Percentiles rank a stretch among this genome's conserved stretches.
Evolutionary conservation across 2,113 vertebrate species (phyloP).

Genomic region (Ptyas mucosa): DNA sequence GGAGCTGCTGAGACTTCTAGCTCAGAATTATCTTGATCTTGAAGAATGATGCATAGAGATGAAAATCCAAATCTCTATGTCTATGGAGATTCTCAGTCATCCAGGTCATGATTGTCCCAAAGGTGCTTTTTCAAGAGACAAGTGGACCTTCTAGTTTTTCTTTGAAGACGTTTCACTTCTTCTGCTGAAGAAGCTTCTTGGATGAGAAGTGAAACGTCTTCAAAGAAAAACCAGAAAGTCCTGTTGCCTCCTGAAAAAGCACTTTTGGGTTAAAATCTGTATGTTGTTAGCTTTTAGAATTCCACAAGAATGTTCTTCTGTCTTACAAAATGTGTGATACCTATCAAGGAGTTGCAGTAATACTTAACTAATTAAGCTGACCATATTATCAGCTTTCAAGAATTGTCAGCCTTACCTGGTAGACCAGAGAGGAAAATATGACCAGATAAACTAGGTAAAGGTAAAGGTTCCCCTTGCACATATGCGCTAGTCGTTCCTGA

Average conservation of each 20-base stretch:
- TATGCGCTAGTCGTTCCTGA: no score
- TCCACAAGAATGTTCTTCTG: background rate
- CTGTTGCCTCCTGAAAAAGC: no score
- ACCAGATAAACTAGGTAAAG: no score
- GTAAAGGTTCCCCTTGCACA: no score
- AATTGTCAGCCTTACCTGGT: background rate
- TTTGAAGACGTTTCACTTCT: no score
- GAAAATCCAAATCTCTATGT: background rate
- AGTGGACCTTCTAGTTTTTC: no score
- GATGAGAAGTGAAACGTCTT: no score
- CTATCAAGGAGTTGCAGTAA: background rate
- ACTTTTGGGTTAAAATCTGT: background rate
- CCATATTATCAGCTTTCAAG: background rate
- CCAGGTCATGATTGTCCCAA: no score
- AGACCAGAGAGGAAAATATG: background rate
- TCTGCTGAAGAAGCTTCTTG: no score
- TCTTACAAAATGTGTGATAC: background rate
- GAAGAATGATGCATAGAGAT: background rate
- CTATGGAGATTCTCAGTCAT: no score
- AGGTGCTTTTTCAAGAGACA: no score
- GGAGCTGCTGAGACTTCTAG: background rate
- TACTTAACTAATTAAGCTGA: background rate
- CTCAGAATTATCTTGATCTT: background rate
- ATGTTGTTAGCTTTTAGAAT: background rate
- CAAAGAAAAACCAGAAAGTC: no score